Evolutionary conservation across 2,888 invertebrate species (phyloP), one percentile per base, ranked within the genome.

Genomic region (Brachypalpus laphriformis): DNA sequence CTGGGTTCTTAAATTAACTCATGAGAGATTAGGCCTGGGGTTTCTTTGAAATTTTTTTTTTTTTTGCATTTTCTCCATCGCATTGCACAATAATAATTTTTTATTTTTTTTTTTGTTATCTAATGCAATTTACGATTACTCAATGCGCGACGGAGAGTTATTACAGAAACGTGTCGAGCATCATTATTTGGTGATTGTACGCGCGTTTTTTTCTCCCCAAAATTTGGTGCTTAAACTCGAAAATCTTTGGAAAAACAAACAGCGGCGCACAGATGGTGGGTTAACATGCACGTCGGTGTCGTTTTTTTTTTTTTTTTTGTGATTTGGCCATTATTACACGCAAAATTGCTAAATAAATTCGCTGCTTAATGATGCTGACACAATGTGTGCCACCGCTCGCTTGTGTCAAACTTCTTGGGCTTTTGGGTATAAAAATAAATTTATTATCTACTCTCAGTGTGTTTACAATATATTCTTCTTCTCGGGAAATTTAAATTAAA

Each of bases 281-380:
- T 14, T 40, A 6, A 14, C 40, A 6, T 37, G 37, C 37, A 37
- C 37, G 37, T 37, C 37, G 37, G 3, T 3, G 37, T 37, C 42
- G 16, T 42, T 42, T 16, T 42, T 16, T 8, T 16, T 6, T n/a
- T 5, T 25, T 25, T 25, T 25, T 25, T 25, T 2, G 3, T 4
- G 45, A 25, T 45, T 61, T 61, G 28, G 9, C 42, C 42, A 49
- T 49, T 47, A 49, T 49, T 49, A 65, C 65, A 16, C 45, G 22
- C 49, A n/a, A 31, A 65, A 65, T 49, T 47, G 65, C 20, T 49
- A 34, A 49, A 51, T 66, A 37, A 66, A 66, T 51, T 66, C 65
- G n/a, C 22, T 31, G 28, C 16, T 28, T 31, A 54, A 54, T 14
- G 28, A 16, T 16, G 31, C 54, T 54, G 54, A 54, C 54, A 54